These are phyloP conservation scores for Alviniconcha strummeri DNA, from an alignment of 2,888 invertebrate genomes.

Conservation along the genomic window DNA sequence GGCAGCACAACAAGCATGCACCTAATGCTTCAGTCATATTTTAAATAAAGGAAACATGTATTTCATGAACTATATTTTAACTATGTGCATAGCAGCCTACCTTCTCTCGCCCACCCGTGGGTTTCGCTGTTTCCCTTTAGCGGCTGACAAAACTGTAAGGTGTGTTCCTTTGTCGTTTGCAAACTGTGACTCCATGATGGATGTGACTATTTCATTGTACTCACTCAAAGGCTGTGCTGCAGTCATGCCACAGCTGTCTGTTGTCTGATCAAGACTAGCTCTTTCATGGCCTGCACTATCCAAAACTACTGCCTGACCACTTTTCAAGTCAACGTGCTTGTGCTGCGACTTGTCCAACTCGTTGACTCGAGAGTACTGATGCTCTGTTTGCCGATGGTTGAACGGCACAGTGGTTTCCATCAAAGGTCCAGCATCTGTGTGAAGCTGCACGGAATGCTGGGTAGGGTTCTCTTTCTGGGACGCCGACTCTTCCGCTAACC, in stretches of 20 bases:
- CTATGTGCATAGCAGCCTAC: background rate
- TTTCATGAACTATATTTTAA: no score
- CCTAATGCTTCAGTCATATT: no score
- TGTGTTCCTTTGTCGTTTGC: background rate
- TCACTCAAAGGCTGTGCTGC: conserved; percentile 11
- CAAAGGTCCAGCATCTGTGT: no score
- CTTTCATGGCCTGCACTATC: background rate
- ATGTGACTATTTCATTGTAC: background rate
- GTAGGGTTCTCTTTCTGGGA: background rate
- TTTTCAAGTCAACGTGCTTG: background rate
- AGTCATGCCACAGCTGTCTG: background rate
- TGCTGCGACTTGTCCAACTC: background rate
- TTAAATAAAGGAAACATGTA: no score
- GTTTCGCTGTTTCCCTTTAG: background rate
- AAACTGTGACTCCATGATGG: background rate
- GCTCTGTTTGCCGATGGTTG: background rate
- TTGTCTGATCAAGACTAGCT: background rate
- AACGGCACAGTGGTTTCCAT: no score
- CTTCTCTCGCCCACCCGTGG: conserved; percentile 14
- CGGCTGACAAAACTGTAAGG: background rate
- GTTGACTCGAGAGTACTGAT: conserved; percentile 3
- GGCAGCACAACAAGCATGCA: no score
- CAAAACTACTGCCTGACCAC: no score
- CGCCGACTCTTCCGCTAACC: background rate
- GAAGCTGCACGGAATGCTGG: no score